Conservation (phyloP, 1,140 invertebrate genomes). For the Camponotus vicinus region DNA sequence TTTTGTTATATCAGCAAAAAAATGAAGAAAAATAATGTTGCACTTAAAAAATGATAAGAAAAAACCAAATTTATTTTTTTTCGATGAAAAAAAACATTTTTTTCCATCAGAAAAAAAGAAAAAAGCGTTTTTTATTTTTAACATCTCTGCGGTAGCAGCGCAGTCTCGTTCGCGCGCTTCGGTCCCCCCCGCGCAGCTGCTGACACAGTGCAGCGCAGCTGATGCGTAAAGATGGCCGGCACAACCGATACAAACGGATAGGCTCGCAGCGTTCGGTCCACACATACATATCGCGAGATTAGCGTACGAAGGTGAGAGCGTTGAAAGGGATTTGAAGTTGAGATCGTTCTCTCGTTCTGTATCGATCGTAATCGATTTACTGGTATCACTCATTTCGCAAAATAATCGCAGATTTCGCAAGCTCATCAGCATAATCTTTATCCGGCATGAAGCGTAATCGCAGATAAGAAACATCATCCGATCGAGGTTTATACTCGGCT, state of each 20-base stretch:
- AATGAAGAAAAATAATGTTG: too few species aligned
- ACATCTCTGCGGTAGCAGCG: not conserved
- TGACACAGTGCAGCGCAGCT: conserved; percentile 18
- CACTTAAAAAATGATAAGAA: too few species aligned
- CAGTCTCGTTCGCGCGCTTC: not conserved
- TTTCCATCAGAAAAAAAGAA: not conserved
- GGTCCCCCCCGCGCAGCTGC: not conserved
- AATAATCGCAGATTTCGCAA: not conserved
- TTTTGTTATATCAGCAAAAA: too few species aligned
- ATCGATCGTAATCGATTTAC: not conserved
- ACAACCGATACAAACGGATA: conserved; percentile 20
- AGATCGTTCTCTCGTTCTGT: not conserved
- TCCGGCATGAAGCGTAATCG: not conserved
- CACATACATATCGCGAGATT: not conserved
- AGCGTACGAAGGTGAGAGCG: not conserved
- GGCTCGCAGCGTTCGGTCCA: not conserved
- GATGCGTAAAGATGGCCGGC: conserved; percentile 47
- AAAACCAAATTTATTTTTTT: too few species aligned
- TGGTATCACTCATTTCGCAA: not conserved
- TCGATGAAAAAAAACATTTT: too few species aligned
- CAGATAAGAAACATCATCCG: not conserved
- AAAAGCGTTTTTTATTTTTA: too few species aligned
- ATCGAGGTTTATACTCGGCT: not conserved
- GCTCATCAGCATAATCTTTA: not conserved
- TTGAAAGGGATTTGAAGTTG: not conserved